These are phyloP conservation scores for Ericerus pela DNA, from an alignment of 1,140 invertebrate species.

Conservation along the genomic window DNA sequence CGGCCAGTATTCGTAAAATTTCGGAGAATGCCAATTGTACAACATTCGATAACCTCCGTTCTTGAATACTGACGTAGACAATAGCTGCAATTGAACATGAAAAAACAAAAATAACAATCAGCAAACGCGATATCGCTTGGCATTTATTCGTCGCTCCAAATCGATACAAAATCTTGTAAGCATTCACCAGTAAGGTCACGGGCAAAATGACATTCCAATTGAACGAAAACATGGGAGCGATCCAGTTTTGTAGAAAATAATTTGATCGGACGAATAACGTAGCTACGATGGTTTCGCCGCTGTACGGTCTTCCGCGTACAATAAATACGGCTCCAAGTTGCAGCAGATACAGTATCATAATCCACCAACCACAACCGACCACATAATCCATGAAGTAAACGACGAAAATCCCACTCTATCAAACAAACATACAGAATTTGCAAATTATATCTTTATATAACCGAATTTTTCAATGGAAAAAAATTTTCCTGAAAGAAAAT, in stretches of 20 bases:
- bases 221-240: conserved; percentile 59
- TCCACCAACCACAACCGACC: conserved; percentile 70
- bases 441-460: too few species aligned
- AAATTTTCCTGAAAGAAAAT: too few species aligned
- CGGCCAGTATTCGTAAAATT: conserved; percentile 50
- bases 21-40: conserved; percentile 45
- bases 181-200: conserved; percentile 52
- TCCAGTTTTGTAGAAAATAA: conserved; percentile 39
- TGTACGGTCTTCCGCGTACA: conserved; percentile 66
- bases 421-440: too few species aligned
- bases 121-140: neutral
- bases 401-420: conserved; percentile 69
- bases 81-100: conserved; percentile 42
- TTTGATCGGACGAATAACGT: conserved; percentile 36
- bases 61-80: conserved; percentile 61
- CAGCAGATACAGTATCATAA: conserved; percentile 59
- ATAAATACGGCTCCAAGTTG: conserved; percentile 64
- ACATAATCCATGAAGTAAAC: conserved; percentile 73
- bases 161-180: neutral
- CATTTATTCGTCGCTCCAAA: neutral
- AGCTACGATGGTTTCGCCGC: conserved; percentile 61
- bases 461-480: too few species aligned
- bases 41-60: conserved; percentile 54
- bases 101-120: conserved; percentile 7
- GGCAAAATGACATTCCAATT: conserved; percentile 76